phyloP scores from a whole-genome alignment of 2,113 vertebrate genomes.

The Heterotis niloticus region DNA sequence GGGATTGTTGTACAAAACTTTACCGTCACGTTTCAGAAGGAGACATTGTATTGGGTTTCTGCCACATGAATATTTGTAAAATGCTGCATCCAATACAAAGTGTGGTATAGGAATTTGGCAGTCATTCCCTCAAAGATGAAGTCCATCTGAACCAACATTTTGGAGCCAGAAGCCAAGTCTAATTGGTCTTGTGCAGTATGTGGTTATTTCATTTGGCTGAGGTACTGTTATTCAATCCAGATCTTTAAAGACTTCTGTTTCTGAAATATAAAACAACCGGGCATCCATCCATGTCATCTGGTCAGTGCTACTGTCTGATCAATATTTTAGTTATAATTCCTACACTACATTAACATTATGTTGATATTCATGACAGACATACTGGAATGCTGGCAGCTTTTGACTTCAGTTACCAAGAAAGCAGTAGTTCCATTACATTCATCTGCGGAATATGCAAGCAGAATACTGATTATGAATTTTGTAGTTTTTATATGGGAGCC shows the following conservation, averaged over 20 bases:
- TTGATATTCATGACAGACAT: background rate
- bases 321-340: conserved; percentile 54
- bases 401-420: background rate
- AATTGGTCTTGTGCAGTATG: conserved; percentile 12
- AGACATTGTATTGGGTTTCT: background rate
- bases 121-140: background rate
- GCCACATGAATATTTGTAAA: background rate
- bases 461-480: conserved; percentile 26
- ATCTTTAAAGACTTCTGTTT: background rate
- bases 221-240: background rate
- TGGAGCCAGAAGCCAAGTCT: background rate
- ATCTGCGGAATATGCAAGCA: conserved; percentile 21
- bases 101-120: background rate
- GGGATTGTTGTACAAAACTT: too few species aligned
- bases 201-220: conserved; percentile 16
- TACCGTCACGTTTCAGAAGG: too few species aligned
- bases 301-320: conserved; percentile 42
- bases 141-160: background rate
- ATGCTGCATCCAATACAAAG: background rate
- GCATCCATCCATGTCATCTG: conserved; percentile 32
- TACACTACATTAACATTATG: conserved; percentile 35
- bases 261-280: conserved; percentile 36
- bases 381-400: background rate
- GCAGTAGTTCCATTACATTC: background rate
- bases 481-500: conserved; percentile 40